Base-by-base conservation (phyloP, 1,140 invertebrate species). In the Zaprionus africanus region DNA sequence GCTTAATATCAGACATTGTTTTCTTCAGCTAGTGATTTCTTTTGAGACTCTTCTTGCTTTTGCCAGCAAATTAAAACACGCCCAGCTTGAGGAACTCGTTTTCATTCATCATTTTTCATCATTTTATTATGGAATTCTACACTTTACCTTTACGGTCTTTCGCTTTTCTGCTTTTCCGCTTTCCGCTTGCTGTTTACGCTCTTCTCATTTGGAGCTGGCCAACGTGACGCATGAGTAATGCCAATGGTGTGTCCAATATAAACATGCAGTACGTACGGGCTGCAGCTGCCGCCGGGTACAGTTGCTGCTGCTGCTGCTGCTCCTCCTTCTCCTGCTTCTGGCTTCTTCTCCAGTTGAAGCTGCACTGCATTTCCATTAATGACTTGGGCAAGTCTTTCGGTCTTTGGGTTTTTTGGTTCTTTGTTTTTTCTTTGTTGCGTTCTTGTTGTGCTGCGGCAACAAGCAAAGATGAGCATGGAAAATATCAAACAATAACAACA, bases 61-160 rank as follows among this genome's bases (percentile, higher is more conserved):
- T 36, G 24, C n/a, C 26, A 24, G 15, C 60, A 81, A 83, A 81
- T 88, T 78, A 83, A 87, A 87, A 81, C 73, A 66, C 80, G 74
- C 70, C 80, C 64, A 76, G 66, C 73, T 82, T 62, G 65, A 81
- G 64, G 69, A 60, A 51, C 80, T 78, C 73, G 66, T 78, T 81
- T 76, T 64, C 80, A 76, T 88, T 88, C 81, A 80, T 84, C 81
- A 84, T 83, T 84, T 83, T 80, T 88, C 81, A 80, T 84, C 81
- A 84, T 84, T 84, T 83, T 80, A 83, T 80, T 80, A 77, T 74
- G 67, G 46, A 56, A 54, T 70, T 78, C 43, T 67, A 60, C 43
- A 28, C 46, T 34, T 57, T 66, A 53, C 46, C 46, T 51, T 51
- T 51, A 51, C 19, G 46, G 31, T 12, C 41, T 41, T 53, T 60